A percentile compares a stretch with the other conserved stretches of the same genome.
phyloP scores from a whole-genome alignment of 2,797 vertebrate species.

The Paedocypris micromegethes region DNA sequence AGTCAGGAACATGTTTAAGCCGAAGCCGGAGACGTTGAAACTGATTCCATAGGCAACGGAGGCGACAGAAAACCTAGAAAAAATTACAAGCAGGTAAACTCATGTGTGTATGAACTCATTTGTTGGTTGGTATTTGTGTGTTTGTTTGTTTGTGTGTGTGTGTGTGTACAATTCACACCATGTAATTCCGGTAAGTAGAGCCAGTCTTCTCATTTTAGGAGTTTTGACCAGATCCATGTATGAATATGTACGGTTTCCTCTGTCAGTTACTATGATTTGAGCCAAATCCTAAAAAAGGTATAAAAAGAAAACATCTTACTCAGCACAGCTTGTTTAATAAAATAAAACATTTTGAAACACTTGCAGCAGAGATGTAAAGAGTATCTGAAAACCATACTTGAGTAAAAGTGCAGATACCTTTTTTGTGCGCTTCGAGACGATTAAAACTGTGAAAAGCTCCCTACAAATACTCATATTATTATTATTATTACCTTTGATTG shows the following conservation, averaged over 20 bases:
- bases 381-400: too few relatives aligned
- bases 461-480: too few relatives aligned
- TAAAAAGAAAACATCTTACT: conserved; percentile 1
- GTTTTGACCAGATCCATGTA: conserved; percentile 78
- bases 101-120: too few relatives aligned
- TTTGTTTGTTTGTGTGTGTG: conserved; percentile 51
- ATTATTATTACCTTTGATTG: too few relatives aligned
- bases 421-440: too few relatives aligned
- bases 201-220: conserved; percentile 67
- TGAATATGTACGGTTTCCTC: conserved; percentile 60
- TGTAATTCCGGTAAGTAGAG: conserved; percentile 67
- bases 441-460: too few relatives aligned
- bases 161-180: conserved; percentile 62
- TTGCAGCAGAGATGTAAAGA: too few relatives aligned
- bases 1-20: conserved; percentile 76
- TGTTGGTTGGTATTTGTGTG: conserved; percentile 57
- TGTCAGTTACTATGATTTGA: conserved; percentile 49
- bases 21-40: conserved; percentile 78
- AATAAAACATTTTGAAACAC: neutral
- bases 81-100: neutral
- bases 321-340: neutral
- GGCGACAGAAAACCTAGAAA: conserved; percentile 71
- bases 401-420: too few relatives aligned
- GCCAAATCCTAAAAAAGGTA: conserved; percentile 29
- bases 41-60: conserved; percentile 79